These are phyloP conservation scores for Glandiceps talaboti DNA, from an alignment of 53 echinoderm and acorn worm species.

Conservation along the genomic window DNA sequence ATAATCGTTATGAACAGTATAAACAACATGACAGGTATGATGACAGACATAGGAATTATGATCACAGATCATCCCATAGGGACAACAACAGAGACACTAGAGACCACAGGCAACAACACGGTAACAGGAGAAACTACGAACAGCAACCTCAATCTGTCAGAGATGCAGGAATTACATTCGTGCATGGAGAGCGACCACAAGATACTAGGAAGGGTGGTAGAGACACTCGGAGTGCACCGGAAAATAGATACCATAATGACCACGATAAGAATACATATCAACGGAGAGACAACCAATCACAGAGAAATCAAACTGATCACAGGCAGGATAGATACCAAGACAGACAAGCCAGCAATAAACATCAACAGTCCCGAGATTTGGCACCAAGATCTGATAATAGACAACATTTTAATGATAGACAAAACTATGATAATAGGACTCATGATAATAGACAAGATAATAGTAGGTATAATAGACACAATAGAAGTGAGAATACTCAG, in stretches of 20 bases:
- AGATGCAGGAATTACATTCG: slow-evolving; percentile 61
- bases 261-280: slow-evolving; percentile 10
- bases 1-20: too few species aligned
- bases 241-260: neutral
- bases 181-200: slow-evolving; percentile 21
- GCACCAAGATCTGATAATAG: neutral
- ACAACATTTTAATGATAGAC: neutral
- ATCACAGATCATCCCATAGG: too few species aligned
- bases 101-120: neutral
- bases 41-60: neutral
- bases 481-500: slow-evolving; percentile 5
- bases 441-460: slow-evolving; percentile 7
- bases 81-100: too few species aligned
- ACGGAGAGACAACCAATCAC: slow-evolving; percentile 1
- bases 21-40: neutral
- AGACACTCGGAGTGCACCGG: slow-evolving; percentile 4
- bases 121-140: slow-evolving; percentile 42
- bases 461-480: slow-evolving; percentile 15
- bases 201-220: slow-evolving; percentile 12
- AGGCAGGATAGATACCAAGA: slow-evolving; percentile 5
- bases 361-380: neutral
- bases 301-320: slow-evolving; percentile 9
- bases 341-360: neutral
- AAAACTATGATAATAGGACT: slow-evolving; percentile 8
- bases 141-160: slow-evolving; percentile 62